These are phyloP conservation scores for Listronotus bonariensis DNA, from an alignment of 1,140 invertebrate genomes.

Conservation along the genomic window DNA sequence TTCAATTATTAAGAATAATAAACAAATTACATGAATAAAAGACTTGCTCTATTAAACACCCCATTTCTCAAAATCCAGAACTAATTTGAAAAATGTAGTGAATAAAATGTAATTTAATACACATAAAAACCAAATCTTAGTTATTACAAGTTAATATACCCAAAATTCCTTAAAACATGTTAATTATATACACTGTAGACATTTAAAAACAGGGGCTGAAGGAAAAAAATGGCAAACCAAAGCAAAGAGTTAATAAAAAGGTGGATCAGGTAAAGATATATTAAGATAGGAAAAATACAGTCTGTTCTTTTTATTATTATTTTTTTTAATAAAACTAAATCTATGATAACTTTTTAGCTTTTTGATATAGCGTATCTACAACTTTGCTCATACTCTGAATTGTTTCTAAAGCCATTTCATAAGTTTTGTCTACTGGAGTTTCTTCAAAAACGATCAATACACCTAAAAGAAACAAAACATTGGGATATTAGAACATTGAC, in stretches of 20 bases:
- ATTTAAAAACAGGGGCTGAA: conserved; percentile 9
- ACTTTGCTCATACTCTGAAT: conserved; percentile 99
- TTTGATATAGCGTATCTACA: conserved; percentile 96
- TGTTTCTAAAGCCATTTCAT: conserved; percentile 94
- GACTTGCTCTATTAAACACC: conserved; percentile 5
- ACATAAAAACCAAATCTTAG: conserved; percentile 26
- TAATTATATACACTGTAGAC: conserved; percentile 42
- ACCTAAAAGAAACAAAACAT: conserved; percentile 48
- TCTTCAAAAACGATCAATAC: conserved; percentile 98
- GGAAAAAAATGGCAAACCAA: conserved; percentile 21
- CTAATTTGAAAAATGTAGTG: conserved; percentile 24
- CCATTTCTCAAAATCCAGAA: conserved; percentile 16
- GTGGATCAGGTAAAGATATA: conserved; percentile 12
- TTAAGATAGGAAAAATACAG: conserved; percentile 49
- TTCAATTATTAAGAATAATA: conserved; percentile 76
- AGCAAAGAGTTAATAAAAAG: neutral
- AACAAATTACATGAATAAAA: conserved; percentile 17
- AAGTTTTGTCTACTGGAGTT: conserved; percentile 93
- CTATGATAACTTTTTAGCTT: conserved; percentile 97
- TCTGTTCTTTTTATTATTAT: conserved; percentile 40
- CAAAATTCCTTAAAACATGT: conserved; percentile 24
- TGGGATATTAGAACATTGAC: neutral
- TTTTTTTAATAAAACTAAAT: conserved; percentile 41
- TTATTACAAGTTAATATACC: conserved; percentile 1
- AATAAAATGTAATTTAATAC: conserved; percentile 11